Conservation (phyloP, 1,140 invertebrate species). For the Mycetomoellerius zeteki region DNA sequence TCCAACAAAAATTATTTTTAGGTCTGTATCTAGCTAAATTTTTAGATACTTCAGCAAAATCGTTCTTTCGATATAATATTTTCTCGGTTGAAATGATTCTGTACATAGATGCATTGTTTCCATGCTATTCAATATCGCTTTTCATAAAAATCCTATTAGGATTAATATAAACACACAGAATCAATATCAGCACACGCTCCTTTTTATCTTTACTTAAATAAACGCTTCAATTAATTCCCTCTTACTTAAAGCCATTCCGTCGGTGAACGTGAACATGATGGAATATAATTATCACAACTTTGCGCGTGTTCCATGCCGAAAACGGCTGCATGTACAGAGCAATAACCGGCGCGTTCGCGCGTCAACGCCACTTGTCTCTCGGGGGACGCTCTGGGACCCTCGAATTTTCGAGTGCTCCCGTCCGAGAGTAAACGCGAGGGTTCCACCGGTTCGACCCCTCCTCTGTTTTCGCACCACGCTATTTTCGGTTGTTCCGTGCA, state of each 20-base stretch:
- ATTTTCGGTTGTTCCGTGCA: conserved; percentile 62
- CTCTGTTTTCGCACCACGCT: neutral
- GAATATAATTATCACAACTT: conserved; percentile 54
- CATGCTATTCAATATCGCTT: neutral
- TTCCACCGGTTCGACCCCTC: conserved; percentile 28
- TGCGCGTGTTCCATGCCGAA: conserved; percentile 51
- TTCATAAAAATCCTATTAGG: neutral
- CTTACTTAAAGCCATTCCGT: neutral
- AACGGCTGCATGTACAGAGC: conserved; percentile 48
- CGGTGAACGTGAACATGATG: neutral
- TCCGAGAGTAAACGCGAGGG: conserved; percentile 60
- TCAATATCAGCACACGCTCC: neutral
- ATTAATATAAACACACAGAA: neutral
- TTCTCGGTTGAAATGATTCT: neutral
- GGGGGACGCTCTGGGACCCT: conserved; percentile 59
- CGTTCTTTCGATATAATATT: neutral
- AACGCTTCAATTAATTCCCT: conserved; percentile 1
- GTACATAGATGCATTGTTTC: neutral
- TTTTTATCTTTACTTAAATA: neutral
- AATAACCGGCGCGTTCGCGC: conserved; percentile 63
- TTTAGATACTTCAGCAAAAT: too few relatives aligned
- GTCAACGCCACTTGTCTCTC: conserved; percentile 65
- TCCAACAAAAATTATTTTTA: too few relatives aligned
- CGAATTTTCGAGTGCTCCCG: conserved; percentile 70
- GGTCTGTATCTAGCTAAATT: too few relatives aligned